Evolutionary conservation across 2,888 invertebrate species (phyloP), one percentile per base, ranked within the genome.

Genomic region (Hipparchia semele): DNA sequence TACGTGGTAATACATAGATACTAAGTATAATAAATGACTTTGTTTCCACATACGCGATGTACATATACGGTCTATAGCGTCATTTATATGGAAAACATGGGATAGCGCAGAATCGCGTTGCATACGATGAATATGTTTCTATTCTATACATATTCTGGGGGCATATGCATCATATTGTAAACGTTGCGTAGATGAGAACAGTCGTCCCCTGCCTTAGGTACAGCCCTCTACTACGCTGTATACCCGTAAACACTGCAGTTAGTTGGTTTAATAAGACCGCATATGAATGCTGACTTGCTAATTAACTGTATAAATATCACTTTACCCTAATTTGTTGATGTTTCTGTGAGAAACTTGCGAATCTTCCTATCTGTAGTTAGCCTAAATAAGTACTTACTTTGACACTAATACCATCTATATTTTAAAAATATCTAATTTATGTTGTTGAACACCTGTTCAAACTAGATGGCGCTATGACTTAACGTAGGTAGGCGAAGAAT

Each of bases 231-330:
- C 23, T 23, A 23, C 23, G 23, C 23, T 23, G 58, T 8, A 60
- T 5, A 33, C 10, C 33, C 59, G 12, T 39, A 49, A 5, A 9
- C 4, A 53, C 12, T 67, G 56, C 45, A 56, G n/a, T 9, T 53
- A 39, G 12, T 66, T 66, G 12, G 12, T 53, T 70, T 72, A 56
- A 59, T 72, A 56, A 59, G 61, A 61, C 62, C 62, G 72, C 74
- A 67, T 58, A 62, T 67, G 72, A 68, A 59, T 71, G 51, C 68
- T 64, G 54, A 73, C 64, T 59, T 67, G 76, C 75, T 69, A 77
- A 76, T 79, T 78, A 76, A 62, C 73, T 75, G 75, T 68, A 67
- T 72, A 75, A 75, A 76, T 74, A 72, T 73, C 68, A 60, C 67
- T 71, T 75, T 68, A 71, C 68, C 70, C 69, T 74, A 59, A 58